Base-by-base conservation (phyloP, 1,140 invertebrate genomes). In the Calliphora vicina region DNA sequence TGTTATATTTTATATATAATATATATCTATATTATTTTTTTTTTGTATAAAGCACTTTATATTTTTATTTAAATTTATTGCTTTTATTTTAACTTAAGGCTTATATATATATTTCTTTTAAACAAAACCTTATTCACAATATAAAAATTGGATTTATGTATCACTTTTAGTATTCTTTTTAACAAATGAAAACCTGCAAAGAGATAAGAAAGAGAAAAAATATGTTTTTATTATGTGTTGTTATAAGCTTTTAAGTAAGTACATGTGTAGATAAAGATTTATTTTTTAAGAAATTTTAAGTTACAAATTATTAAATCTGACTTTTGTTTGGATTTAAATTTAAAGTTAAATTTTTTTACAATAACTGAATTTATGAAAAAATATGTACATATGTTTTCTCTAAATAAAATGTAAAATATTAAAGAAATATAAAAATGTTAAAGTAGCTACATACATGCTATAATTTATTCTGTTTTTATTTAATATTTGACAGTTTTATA, bases 21-120 rank as follows among this genome's bases (percentile, higher is more conserved):
- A 45, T 43, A 23, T 61, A 13, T 43, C 82, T 82, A 71, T 85
- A 67, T 10, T 23, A 25, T 25, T 67, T 61, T n/a, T 26, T n/a
- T n/a, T n/a, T 42, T 27, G 25, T 74, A n/a, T 35, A 78, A 78
- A 26, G 27, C 74, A 45, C 42, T 35, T 45, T 80, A 5, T 42
- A 45, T 45, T 43, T 80, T 80, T 42, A n/a, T 20, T 78, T 20
- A 43, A 43, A 43, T 45, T 35, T 45, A 43, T 80, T 80, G 35
- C 73, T 35, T 29, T 76, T 42, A 25, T 5, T 29, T 15, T 67
- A 57, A 57, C 50, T 57, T 57, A 67, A 25, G 61, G 20, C 61
- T 67, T 57, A n/a, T 57, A 17, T 57, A n/a, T 57, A 73, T 73
- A 25, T 25, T 73, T 73, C 13, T 76, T 29, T 76, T 2, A 12